These are phyloP conservation scores for Salvator merianae DNA, from an alignment of 2,113 vertebrate genomes.

Conservation along the genomic window DNA sequence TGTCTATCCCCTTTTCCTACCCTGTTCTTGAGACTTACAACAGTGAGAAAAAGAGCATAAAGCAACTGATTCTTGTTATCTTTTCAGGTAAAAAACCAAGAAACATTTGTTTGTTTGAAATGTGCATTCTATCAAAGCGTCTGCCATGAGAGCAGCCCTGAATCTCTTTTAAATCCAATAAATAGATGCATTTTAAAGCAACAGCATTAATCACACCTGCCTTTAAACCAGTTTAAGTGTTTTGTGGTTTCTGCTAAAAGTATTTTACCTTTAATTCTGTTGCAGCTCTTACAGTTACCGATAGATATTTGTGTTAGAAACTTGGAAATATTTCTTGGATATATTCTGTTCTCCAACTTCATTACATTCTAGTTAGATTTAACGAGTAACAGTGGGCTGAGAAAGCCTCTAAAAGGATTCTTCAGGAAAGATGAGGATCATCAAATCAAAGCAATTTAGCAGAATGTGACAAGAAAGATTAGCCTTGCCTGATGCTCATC, in stretches of 20 bases:
- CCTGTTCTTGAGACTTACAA: neutral
- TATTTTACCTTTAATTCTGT: neutral
- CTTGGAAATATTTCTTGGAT: slow-evolving; percentile 31
- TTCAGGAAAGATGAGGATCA: slow-evolving; percentile 64
- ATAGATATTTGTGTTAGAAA: slow-evolving; percentile 1
- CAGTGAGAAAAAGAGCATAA: neutral
- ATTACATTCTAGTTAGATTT: slow-evolving; percentile 57
- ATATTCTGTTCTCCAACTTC: slow-evolving; percentile 50
- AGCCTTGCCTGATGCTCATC: slow-evolving; percentile 71
- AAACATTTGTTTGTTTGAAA: neutral
- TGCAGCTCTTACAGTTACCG: neutral
- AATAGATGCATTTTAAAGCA: neutral
- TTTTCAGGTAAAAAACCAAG: neutral
- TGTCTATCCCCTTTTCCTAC: neutral
- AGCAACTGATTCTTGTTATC: neutral
- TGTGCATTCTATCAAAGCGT: neutral
- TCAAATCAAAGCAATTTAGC: slow-evolving; percentile 75
- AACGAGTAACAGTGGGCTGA: slow-evolving; percentile 49
- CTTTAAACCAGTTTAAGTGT: neutral
- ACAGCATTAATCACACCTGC: neutral
- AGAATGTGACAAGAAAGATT: slow-evolving; percentile 74
- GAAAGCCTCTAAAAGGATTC: slow-evolving; percentile 20
- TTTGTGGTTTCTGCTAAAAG: neutral
- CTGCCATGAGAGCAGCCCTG: neutral
- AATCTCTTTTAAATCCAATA: neutral